Evolutionary conservation across 2,113 vertebrate genomes (phyloP).

Genomic region (Campylomormyrus tamandua): DNA sequence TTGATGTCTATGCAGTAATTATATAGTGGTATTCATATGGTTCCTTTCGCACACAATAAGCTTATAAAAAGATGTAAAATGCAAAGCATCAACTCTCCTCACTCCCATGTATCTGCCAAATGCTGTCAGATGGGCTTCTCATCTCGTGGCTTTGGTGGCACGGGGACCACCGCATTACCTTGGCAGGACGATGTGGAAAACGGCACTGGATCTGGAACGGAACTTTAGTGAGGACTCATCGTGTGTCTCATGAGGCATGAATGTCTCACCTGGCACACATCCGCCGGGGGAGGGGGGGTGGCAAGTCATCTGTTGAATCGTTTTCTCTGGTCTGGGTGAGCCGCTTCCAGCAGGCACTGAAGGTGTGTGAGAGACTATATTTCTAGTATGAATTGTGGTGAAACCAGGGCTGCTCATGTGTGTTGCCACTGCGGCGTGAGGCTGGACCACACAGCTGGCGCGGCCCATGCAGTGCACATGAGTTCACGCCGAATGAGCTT

Average conservation of each 20-base stretch:
- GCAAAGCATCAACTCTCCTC: neutral
- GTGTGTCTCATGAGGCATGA: neutral
- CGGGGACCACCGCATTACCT: neutral
- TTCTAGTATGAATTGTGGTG: neutral
- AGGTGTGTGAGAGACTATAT: neutral
- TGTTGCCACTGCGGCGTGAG: neutral
- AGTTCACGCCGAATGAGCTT: neutral
- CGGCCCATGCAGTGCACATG: neutral
- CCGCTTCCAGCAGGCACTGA: neutral
- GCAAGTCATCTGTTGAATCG: neutral
- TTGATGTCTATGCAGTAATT: neutral
- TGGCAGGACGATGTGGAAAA: neutral
- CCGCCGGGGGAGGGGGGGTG: neutral
- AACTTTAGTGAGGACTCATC: neutral
- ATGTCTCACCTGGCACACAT: neutral
- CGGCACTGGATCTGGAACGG: neutral
- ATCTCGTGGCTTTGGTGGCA: neutral
- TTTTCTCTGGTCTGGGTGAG: neutral
- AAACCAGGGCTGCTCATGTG: neutral
- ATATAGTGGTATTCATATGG: neutral
- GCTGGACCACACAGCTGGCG: neutral
- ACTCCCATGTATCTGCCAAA: neutral
- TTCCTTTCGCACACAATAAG: neutral
- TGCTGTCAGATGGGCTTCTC: neutral
- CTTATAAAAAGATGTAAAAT: neutral